Percentiles rank a stretch among this genome's conserved stretches.
Evolutionary conservation across 2,888 invertebrate species (phyloP).

Genomic region (Eulithis testata): DNA sequence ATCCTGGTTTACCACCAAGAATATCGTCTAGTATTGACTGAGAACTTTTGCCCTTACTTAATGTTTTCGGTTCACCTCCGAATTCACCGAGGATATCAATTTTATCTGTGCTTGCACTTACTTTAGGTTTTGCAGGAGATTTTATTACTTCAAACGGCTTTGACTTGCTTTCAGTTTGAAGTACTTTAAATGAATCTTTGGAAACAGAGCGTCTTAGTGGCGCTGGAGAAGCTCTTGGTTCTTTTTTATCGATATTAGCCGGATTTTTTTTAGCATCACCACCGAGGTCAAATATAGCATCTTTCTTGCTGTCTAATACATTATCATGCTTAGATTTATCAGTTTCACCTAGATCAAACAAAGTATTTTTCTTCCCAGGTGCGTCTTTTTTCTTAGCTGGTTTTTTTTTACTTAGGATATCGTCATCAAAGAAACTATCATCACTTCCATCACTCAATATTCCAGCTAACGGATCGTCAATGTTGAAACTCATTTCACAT

Average conservation of each 20-base stretch:
- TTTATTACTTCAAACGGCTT: slow-evolving; percentile 51
- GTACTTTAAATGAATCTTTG: slow-evolving; percentile 63
- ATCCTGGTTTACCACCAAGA: slow-evolving; percentile 72
- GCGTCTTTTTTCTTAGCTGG: slow-evolving; percentile 62
- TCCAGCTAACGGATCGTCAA: slow-evolving; percentile 87
- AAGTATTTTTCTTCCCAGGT: slow-evolving; percentile 67
- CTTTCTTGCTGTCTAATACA: slow-evolving; percentile 51
- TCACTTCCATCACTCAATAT: slow-evolving; percentile 88
- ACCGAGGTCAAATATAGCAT: slow-evolving; percentile 53
- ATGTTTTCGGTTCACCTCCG: slow-evolving; percentile 54
- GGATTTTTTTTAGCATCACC: slow-evolving; percentile 49
- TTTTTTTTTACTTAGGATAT: slow-evolving; percentile 78
- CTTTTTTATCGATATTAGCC: slow-evolving; percentile 32
- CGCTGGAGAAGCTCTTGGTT: slow-evolving; percentile 57
- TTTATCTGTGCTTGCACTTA: slow-evolving; percentile 59
- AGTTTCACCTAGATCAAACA: slow-evolving; percentile 68
- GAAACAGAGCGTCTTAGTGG: slow-evolving; percentile 58
- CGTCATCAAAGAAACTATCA: slow-evolving; percentile 89
- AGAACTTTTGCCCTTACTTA: slow-evolving; percentile 72
- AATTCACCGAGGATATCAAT: slow-evolving; percentile 65
- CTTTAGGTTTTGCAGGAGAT: slow-evolving; percentile 65
- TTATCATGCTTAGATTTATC: slow-evolving; percentile 49
- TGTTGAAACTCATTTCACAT: slow-evolving; percentile 79
- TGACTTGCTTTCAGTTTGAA: slow-evolving; percentile 50
- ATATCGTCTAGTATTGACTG: slow-evolving; percentile 83